phyloP scores from a whole-genome alignment of 2,888 invertebrate genomes.

The Chymomyza fuscimana region DNA sequence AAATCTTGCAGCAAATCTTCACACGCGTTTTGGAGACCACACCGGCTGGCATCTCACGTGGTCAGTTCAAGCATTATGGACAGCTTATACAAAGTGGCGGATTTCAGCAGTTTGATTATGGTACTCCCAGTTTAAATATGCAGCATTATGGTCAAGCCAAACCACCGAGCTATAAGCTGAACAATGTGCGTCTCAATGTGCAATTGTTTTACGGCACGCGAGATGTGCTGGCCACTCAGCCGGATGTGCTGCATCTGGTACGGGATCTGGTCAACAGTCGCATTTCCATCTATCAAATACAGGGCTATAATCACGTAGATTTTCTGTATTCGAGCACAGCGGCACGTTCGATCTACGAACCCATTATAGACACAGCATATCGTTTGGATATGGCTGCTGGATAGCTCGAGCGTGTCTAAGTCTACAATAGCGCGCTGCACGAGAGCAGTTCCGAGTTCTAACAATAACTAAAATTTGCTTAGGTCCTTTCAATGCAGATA shows the following conservation, averaged over 20 bases:
- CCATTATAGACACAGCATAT: slow-evolving; percentile 64
- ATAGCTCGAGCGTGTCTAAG: neutral
- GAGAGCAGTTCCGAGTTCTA: neutral
- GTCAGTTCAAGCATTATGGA: slow-evolving; percentile 76
- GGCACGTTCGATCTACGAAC: slow-evolving; percentile 64
- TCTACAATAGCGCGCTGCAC: neutral
- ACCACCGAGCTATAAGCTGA: slow-evolving; percentile 72
- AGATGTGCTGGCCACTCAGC: slow-evolving; percentile 56
- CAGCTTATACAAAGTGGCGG: slow-evolving; percentile 77
- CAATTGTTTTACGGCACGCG: slow-evolving; percentile 74
- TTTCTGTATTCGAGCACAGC: slow-evolving; percentile 71
- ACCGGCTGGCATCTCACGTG: slow-evolving; percentile 76
- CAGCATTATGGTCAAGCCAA: slow-evolving; percentile 65
- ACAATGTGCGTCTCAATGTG: slow-evolving; percentile 72
- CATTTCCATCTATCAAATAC: slow-evolving; percentile 66
- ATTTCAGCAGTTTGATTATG: slow-evolving; percentile 76
- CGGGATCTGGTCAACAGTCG: slow-evolving; percentile 61
- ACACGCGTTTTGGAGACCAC: slow-evolving; percentile 76
- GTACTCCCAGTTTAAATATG: slow-evolving; percentile 63
- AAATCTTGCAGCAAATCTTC: slow-evolving; percentile 59
- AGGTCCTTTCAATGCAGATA: too few relatives aligned
- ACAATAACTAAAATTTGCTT: too few relatives aligned
- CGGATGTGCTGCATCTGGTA: slow-evolving; percentile 67
- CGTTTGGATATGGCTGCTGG: slow-evolving; percentile 39
- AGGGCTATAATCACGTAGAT: slow-evolving; percentile 77